Base-by-base conservation (phyloP, 2,797 vertebrate species). In the Furcifer pardalis region DNA sequence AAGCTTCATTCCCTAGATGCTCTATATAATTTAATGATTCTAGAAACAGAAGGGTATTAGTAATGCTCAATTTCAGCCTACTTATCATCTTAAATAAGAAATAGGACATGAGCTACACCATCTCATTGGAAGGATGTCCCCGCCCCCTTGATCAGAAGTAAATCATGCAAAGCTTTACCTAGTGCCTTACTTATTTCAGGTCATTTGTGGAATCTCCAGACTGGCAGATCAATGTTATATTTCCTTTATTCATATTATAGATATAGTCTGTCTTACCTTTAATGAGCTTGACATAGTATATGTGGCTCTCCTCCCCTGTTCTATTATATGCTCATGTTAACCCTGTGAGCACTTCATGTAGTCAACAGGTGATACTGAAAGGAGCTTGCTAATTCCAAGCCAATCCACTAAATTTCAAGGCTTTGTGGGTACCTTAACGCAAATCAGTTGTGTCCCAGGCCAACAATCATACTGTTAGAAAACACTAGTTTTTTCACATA, bases 51-150 rank as follows among this genome's bases (percentile, higher is more conserved):
- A 71, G 23, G 0, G 30, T 69, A 77, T 86, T 86, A 80, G 73
- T 91, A 62, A 21, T 27, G 52, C 71, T 59, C 52, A 35, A 0
- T 62, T 75, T 80, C 71, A 77, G 1, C 63, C 25, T n/a, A 56
- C 6, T 85, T 82, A 63, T 19, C 66, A 68, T 40, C 88, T 73
- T 84, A 72, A 90, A 62, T 72, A 83, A 77, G 7, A 87, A 74
- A 83, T 52, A 90, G 82, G 90, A 89, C 5, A 60, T 44, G 66
- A 86, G 10, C 10, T 10, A 88, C 90, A 93, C 52, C 4, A 44
- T 78, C 74, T 80, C 1, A 85, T 46, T n/a, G 15, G 17, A 44
- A 42, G 62, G 13, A 88, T 23, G 77, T 6, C 56, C 90, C 89
- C 78, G 59, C 52, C 52, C 17, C 82, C 1, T 76, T 75, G 30